A percentile compares a stretch with the other conserved stretches of the same genome.
phyloP scores from a whole-genome alignment of 1,140 invertebrate genomes.

The Mya arenaria region DNA sequence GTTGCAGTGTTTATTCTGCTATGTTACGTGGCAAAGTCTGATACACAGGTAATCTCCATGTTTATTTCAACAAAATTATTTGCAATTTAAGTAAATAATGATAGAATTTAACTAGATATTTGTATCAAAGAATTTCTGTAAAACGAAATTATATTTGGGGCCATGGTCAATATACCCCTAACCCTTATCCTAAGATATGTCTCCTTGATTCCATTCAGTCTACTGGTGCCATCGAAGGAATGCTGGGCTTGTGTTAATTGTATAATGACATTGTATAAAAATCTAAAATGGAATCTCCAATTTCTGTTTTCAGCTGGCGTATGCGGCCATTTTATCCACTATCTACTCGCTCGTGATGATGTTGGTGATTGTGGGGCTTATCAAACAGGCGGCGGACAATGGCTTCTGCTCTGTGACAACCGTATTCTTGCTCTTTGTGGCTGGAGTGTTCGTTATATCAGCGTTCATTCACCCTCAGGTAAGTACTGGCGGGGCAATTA shows the following conservation, averaged over 20 bases:
- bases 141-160: no score
- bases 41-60: constrained; percentile 80
- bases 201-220: no score
- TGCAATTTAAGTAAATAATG: no score
- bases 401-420: constrained; percentile 73
- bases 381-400: constrained; percentile 70
- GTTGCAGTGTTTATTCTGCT: constrained; percentile 82
- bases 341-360: constrained; percentile 76
- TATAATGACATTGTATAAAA: no score
- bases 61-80: neutral
- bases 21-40: constrained; percentile 80
- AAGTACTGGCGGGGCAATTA: no score
- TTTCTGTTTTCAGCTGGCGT: constrained; percentile 64
- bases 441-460: constrained; percentile 84
- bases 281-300: no score
- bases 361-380: constrained; percentile 74
- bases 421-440: constrained; percentile 71
- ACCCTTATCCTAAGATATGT: no score
- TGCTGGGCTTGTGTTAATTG: no score
- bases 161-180: no score
- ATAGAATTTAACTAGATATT: no score
- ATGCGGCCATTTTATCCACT: constrained; percentile 71
- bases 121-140: no score
- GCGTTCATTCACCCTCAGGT: constrained; percentile 91
- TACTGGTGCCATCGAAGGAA: no score